phyloP scores from a whole-genome alignment of 2,797 vertebrate genomes.

The Lepilemur septentrionalis region DNA sequence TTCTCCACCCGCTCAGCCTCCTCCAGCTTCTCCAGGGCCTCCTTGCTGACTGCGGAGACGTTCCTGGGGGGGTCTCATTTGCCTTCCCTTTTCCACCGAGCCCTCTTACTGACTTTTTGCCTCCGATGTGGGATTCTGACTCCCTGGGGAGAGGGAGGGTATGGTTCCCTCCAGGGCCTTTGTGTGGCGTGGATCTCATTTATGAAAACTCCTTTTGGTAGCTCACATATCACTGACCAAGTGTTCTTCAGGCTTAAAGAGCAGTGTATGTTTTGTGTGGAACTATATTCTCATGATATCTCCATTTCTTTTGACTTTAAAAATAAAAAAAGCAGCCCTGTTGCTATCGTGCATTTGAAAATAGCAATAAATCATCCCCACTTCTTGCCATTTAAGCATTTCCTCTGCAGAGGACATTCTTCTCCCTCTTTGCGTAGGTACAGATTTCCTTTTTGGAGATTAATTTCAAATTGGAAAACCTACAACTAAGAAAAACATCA shows the following conservation, averaged over 20 bases:
- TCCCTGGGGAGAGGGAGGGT: not conserved
- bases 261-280: fast-evolving
- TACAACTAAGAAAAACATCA: not conserved
- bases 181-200: fast-evolving
- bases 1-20: not conserved
- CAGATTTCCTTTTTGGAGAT: not conserved
- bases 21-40: not conserved
- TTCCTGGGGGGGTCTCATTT: too few species aligned
- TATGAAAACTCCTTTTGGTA: not conserved
- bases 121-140: fast-evolving
- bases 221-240: not conserved
- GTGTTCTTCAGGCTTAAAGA: not conserved
- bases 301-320: not conserved
- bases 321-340: not conserved
- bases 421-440: not conserved
- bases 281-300: not conserved
- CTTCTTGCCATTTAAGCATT: not conserved
- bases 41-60: too few species aligned
- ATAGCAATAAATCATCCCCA: not conserved
- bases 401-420: not conserved
- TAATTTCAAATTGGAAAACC: not conserved
- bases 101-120: not conserved
- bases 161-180: not conserved
- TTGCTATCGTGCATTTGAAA: not conserved
- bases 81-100: not conserved